Evolutionary conservation across 2,888 invertebrate genomes (phyloP), one percentile per base, ranked within the genome.

Genomic region (Adineta ricciae): DNA sequence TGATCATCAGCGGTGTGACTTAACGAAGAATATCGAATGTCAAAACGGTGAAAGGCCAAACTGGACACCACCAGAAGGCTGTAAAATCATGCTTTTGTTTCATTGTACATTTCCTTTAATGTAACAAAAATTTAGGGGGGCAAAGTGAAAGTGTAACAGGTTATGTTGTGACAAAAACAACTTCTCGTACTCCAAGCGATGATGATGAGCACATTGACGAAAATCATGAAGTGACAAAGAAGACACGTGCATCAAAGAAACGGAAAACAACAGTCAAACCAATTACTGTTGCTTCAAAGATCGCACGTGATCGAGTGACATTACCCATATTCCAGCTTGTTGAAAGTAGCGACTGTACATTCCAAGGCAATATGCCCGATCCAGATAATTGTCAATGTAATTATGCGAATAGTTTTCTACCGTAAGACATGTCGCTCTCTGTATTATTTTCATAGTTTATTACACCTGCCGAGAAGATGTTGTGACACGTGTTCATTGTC

Each of bases 21-120:
- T 86, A 50, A 50, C 84, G 16, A 64, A 54, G 24, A 54, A 72
- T 52, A 82, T 86, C 21, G 78, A 86, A 27, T 86, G 86, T 72
- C 84, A 86, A 49, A 49, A 82, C 56, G 86, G 86, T n/a, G 84
- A 86, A n/a, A 72, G 86, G 73, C 84, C 86, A 49, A 82, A 54
- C 52, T 86, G 86, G 86, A 84, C 84, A 52, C 86, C 86, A 83
- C 86, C 86, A 52, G 86, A 86, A 73, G 84, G 84, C 46, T 86
- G 56, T 36, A 54, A 19, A 41, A 46, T 11, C 8, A 46, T 46
- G 46, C 8, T 11, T 46, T 46, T 46, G 5, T 46, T 46, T 46
- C 46, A 8, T 8, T 8, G 46, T n/a, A n/a, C n/a, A n/a, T n/a
- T n/a, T n/a, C n/a, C n/a, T n/a, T n/a, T n/a, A n/a, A n/a, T n/a